Conservation (phyloP, 2,797 vertebrate genomes). For the Poeciliopsis presidionis region DNA sequence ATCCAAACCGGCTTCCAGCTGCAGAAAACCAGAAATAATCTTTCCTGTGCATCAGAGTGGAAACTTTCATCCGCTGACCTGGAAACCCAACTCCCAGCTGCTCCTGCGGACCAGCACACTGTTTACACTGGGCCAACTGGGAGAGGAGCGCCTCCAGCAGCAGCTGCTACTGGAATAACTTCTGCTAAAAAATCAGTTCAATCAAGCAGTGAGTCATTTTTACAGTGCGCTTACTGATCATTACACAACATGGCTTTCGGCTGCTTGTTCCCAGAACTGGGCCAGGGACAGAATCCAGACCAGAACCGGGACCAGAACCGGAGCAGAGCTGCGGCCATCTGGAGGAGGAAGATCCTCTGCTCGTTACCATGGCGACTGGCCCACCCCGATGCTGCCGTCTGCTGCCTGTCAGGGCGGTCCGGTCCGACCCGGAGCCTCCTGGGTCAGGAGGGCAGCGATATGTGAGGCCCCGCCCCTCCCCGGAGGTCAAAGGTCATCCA, state of each 20-base stretch:
- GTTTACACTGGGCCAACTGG: slow-evolving; percentile 38
- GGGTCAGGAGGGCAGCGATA: slow-evolving; percentile 24
- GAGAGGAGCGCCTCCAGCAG: background rate
- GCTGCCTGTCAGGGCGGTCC: too few species aligned
- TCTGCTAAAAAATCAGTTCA: slow-evolving; percentile 31
- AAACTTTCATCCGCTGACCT: background rate
- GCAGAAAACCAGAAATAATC: slow-evolving; percentile 7
- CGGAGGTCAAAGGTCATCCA: background rate
- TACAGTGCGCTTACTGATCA: background rate
- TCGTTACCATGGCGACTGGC: too few species aligned
- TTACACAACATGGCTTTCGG: slow-evolving; percentile 8
- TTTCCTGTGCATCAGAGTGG: slow-evolving; percentile 7
- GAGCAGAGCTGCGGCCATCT: too few species aligned
- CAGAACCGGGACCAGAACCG: background rate
- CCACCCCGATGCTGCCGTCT: too few species aligned
- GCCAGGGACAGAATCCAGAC: background rate
- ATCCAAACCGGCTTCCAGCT: background rate
- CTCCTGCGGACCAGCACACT: background rate
- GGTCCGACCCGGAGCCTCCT: background rate
- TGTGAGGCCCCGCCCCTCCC: slow-evolving; percentile 29
- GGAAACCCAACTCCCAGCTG: slow-evolving; percentile 19
- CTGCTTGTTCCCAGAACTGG: slow-evolving; percentile 12
- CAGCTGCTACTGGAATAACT: slow-evolving; percentile 24
- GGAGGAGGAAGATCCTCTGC: too few species aligned
- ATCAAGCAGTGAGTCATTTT: slow-evolving; percentile 42